Evolutionary conservation across 2,113 vertebrate genomes (phyloP).

Genomic region (Panthera tigris): DNA sequence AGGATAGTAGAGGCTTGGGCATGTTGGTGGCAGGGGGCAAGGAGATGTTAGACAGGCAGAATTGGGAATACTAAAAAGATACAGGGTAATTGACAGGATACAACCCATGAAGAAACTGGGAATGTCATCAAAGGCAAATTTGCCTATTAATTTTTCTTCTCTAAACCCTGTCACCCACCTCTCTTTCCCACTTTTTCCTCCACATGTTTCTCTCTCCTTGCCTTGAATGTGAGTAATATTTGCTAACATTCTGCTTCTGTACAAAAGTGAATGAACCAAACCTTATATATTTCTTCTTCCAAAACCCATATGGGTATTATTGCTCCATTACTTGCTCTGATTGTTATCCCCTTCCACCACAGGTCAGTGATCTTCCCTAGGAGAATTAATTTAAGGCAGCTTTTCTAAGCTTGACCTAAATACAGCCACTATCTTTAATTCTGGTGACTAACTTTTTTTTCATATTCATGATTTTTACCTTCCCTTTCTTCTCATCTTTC

Average conservation of each 20-base stretch:
- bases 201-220: background rate
- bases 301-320: background rate
- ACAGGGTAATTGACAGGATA: background rate
- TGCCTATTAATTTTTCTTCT: background rate
- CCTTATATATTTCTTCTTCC: background rate
- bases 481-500: background rate
- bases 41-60: background rate
- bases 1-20: background rate
- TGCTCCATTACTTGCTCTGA: background rate
- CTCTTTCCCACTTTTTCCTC: background rate
- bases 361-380: background rate
- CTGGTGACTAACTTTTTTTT: background rate
- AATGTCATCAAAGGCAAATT: background rate
- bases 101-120: background rate
- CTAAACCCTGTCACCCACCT: background rate
- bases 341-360: background rate
- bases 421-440: background rate
- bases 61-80: background rate
- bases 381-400: background rate
- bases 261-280: constrained; percentile 14
- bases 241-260: background rate
- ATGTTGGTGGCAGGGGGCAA: background rate
- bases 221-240: constrained; percentile 1
- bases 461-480: background rate
- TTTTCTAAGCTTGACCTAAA: background rate